Percentiles rank a stretch among this genome's conserved stretches.
Evolutionary conservation across 35 echinoderm and acorn worm genomes (phyloP).

Genomic region (Lytechinus pictus): DNA sequence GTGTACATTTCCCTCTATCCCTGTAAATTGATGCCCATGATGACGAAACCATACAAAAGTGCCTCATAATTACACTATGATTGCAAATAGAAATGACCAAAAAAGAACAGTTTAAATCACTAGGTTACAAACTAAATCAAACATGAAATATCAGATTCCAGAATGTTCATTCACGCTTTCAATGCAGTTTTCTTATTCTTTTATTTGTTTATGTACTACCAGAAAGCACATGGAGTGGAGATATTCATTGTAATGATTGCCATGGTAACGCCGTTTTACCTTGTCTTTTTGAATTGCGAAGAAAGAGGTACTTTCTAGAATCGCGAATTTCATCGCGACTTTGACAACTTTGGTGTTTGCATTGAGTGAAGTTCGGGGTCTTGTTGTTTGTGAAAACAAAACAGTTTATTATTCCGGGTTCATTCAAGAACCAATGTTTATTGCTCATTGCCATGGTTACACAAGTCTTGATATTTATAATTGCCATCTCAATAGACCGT

Average conservation of each 20-base stretch:
- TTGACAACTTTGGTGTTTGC: neutral
- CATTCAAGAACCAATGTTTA: neutral
- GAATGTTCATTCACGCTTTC: neutral
- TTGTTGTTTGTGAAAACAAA: constrained; percentile 5
- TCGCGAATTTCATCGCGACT: neutral
- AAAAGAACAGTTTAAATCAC: neutral
- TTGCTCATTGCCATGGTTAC: neutral
- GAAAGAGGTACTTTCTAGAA: neutral
- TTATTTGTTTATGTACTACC: neutral
- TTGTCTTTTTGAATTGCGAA: neutral
- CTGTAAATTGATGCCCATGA: too few relatives aligned
- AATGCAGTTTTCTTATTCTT: neutral
- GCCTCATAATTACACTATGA: too few relatives aligned
- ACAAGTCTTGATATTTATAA: neutral
- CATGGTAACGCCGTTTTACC: neutral
- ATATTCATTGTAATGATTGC: neutral
- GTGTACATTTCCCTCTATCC: too few relatives aligned
- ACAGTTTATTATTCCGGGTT: neutral
- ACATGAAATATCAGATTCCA: neutral
- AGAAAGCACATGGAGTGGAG: neutral
- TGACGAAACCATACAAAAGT: too few relatives aligned
- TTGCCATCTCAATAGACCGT: neutral
- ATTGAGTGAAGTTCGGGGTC: neutral
- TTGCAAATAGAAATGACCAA: neutral
- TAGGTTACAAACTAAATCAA: neutral